Evolutionary conservation across 2,888 invertebrate species (phyloP), one percentile per base, ranked within the genome.

Genomic region (Dynastes tityus): DNA sequence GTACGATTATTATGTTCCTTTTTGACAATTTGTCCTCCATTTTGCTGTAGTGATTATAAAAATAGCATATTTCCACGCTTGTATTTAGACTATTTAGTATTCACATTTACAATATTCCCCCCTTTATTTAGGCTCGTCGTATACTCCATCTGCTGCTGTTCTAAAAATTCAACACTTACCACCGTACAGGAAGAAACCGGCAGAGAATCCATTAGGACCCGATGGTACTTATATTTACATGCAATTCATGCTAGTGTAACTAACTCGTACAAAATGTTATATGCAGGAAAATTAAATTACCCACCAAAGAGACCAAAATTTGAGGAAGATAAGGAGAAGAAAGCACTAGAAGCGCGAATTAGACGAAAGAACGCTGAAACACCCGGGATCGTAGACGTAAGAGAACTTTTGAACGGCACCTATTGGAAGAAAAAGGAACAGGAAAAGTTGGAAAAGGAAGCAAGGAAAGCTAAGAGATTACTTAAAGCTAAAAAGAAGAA

Each of bases 391-490:
- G 91, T 92, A 0, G 84, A 88, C 4, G 84, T 92, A 51, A 90
- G 91, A 85, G 92, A 93, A 83, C 85, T 93, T 45, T 87, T 93
- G 27, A 90, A 90, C 0, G 93, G 93, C 1, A 91, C 90, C 37
- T 92, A 93, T 83, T 87, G 87, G 82, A 84, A 82, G 80, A 86
- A 84, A 70, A 86, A 87, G 77, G 84, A 86, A 51, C 85, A 84
- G 32, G 82, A 85, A 81, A 82, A 84, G 65, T 80, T 83, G 22
- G 81, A 82, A 51, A 80, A 77, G 37, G 80, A 80, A 79, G 77
- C 80, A 76, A 83, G 80, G 80, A 85, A 83, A 79, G 84, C 85
- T 79, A 85, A 84, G 79, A 83, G 84, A 81, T 82, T 73, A 75
- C 80, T 32, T 27, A 79, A 32, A 13, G 40, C 63, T 8, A 63